Evolutionary conservation across 2,888 invertebrate genomes (phyloP), one percentile per base, ranked within the genome.

Genomic region (Melieria omissa): DNA sequence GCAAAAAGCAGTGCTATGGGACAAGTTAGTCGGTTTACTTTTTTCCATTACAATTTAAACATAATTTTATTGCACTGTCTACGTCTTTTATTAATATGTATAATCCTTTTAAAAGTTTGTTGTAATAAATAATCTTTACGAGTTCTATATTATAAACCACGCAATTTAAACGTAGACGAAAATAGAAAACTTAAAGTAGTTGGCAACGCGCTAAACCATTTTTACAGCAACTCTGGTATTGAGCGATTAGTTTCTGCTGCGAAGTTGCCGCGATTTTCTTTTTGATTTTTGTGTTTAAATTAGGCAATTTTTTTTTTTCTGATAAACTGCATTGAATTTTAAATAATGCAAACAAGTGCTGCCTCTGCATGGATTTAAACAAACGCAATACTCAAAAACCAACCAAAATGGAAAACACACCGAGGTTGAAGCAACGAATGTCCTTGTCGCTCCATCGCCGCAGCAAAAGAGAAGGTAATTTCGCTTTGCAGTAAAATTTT

Each of bases 391-490:
- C 12, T 44, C 10, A 2, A 7, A 8, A 58, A 9, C 3, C 29
- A 29, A 1, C 29, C 29, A 29, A 29, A 29, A 85, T 85, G 85
- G 84, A 83, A 61, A 78, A 73, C 73, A 76, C 82, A 5, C 77
- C 81, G 12, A 80, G 79, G 61, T 8, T 80, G 45, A 76, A 73
- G 42, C 79, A 83, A 67, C 80, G 81, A 58, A 73, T 79, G 0
- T 82, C 84, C 9, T 73, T 84, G 41, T 83, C 85, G 16, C 73
- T 85, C n/a, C 80, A 79, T 63, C 81, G 83, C 5, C 66, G 81
- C 66, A 78, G 78, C 6, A 84, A 83, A 52, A 68, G 55, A 55
- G 41, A 57, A 16, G 55, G 44, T 60, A 70, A 12, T 45, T 54
- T 41, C 5, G 6, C 12, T 29, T 16, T 54, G 61, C 1, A 29